Conservation (phyloP, 1,140 invertebrate species). For the Drosophila simulans region DNA sequence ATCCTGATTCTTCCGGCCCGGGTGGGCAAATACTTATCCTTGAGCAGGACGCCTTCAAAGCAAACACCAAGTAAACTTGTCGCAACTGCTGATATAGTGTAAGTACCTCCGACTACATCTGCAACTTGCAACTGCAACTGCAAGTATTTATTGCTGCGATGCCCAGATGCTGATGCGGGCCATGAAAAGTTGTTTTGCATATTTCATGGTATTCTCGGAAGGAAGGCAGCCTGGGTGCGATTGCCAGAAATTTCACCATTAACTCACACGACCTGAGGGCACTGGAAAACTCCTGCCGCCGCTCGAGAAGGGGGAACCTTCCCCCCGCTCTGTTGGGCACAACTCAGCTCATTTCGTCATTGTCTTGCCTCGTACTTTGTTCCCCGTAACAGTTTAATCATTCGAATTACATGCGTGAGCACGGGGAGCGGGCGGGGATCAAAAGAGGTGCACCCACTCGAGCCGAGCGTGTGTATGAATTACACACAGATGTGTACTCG, state of each 20-base stretch:
- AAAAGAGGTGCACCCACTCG: neutral
- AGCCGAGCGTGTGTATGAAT: constrained; percentile 36
- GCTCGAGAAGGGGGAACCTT: constrained; percentile 6
- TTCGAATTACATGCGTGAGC: constrained; percentile 65
- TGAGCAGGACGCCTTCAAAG: constrained; percentile 3
- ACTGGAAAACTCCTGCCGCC: constrained; percentile 28
- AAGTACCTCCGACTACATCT: constrained; percentile 33
- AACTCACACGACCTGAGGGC: constrained; percentile 64
- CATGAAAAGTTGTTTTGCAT: constrained; percentile 71
- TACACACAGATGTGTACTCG: constrained; percentile 29
- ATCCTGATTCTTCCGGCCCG: constrained; percentile 36
- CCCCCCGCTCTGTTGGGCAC: constrained; percentile 20
- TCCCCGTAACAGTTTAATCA: constrained; percentile 76
- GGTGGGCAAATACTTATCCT: constrained; percentile 9
- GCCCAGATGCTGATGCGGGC: constrained; percentile 45
- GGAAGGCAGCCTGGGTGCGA: constrained; percentile 20
- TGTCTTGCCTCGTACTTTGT: constrained; percentile 73
- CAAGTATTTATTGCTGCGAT: constrained; percentile 43
- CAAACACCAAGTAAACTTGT: constrained; percentile 26
- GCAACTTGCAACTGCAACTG: constrained; percentile 45
- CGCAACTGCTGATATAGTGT: constrained; percentile 25
- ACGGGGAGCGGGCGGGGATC: constrained; percentile 4
- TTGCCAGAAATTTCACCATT: constrained; percentile 68
- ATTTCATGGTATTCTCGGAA: constrained; percentile 60
- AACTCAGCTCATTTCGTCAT: constrained; percentile 68